Evolutionary conservation across 2,888 invertebrate genomes (phyloP).

Genomic region (Conistra vaccinii): DNA sequence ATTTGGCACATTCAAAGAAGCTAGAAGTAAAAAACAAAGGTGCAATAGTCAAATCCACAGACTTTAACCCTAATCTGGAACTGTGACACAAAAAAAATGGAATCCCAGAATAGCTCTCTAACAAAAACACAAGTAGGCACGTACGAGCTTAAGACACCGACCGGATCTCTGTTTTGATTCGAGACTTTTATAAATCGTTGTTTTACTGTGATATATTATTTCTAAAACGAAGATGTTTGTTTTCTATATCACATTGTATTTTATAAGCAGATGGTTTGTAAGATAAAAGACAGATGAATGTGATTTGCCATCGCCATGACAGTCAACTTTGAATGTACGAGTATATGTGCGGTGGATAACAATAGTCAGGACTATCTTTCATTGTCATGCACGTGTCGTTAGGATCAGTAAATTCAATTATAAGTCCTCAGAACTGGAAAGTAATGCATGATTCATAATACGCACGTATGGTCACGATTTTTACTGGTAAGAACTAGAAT

Average conservation of each 20-base stretch:
- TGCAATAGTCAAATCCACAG: slow-evolving; percentile 27
- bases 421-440: slow-evolving; percentile 38
- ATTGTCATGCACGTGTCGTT: slow-evolving; percentile 63
- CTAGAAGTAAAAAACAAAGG: slow-evolving; percentile 3
- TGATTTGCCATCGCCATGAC: slow-evolving; percentile 67
- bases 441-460: slow-evolving; percentile 47
- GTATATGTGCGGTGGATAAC: slow-evolving; percentile 63
- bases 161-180: slow-evolving; percentile 75
- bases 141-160: slow-evolving; percentile 68
- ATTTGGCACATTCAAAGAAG: background rate
- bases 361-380: slow-evolving; percentile 64
- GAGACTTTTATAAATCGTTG: slow-evolving; percentile 78
- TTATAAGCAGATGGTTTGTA: slow-evolving; percentile 69
- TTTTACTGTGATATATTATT: slow-evolving; percentile 75
- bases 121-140: slow-evolving; percentile 67
- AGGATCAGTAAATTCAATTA: slow-evolving; percentile 68
- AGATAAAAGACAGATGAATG: slow-evolving; percentile 68
- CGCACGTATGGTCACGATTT: slow-evolving; percentile 48
- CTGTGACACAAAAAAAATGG: slow-evolving; percentile 50
- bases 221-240: slow-evolving; percentile 71
- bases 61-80: slow-evolving; percentile 49
- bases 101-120: slow-evolving; percentile 60
- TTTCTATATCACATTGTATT: slow-evolving; percentile 71
- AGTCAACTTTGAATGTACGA: slow-evolving; percentile 56
- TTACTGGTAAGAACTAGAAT: slow-evolving; percentile 31